Evolutionary conservation across 2,113 vertebrate species (phyloP), one percentile per base, ranked within the genome.

Genomic region (Gobio gobio): DNA sequence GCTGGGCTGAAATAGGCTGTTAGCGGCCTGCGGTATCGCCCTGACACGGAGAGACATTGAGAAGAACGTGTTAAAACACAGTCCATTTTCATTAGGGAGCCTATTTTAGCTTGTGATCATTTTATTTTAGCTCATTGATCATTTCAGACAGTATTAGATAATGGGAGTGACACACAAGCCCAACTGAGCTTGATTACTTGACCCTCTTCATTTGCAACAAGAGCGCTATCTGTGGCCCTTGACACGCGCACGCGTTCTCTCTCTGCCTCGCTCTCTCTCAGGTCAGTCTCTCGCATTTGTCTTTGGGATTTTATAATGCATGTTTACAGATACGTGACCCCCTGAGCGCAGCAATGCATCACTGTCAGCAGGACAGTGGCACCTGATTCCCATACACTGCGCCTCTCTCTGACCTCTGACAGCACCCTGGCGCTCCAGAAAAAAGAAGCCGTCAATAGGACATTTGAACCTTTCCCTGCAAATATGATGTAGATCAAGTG

Each of bases 281-380:
- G 96, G 95, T 96, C 92, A 80, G 92, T 95, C 95, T 95, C 92
- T 87, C 95, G 95, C 96, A 95, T 95, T 95, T 96, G 94, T 96
- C 97, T 97, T 96, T 98, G 96, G 96, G 95, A 97, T 97, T 97
- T 98, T 97, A 98, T 99, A 98, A 98, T 97, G 95, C 96, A 99
- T 97, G 98, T 98, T 97, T 98, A 96, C 95, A 96, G 96, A 97
- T 97, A 95, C 90, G 89, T 97, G 97, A 98, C 97, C 98, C 97
- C 95, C 96, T 92, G 94, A 95, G 94, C 95, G 16, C 90, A 92
- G 96, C 95, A 96, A 97, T 99, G 95, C 94, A 98, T 99, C 97
- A 99, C 95, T 95, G 92, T 97, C 97, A 97, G 97, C 96, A 1
- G 86, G 94, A 94, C 96, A 96, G 96, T 97, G 97, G 97, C 95